Evolutionary conservation across 2,888 invertebrate species (phyloP).

Genomic region (Cerceris rybyensis): DNA sequence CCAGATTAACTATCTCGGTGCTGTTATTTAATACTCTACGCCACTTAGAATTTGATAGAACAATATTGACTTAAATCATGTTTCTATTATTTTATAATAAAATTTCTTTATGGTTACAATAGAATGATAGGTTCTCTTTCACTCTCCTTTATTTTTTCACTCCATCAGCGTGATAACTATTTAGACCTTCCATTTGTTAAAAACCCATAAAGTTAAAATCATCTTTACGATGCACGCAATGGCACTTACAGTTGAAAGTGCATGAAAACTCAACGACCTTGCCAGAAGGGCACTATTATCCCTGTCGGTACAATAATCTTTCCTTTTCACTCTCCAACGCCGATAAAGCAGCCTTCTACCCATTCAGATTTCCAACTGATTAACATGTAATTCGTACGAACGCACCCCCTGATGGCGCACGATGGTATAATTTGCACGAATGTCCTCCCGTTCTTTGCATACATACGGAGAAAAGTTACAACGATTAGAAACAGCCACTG

Average conservation of each 20-base stretch:
- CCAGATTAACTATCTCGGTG: too few relatives aligned
- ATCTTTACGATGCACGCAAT: conserved; percentile 8
- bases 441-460: conserved; percentile 28
- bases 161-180: background rate
- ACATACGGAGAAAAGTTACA: too few relatives aligned
- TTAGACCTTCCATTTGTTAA: conserved; percentile 7
- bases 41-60: too few relatives aligned
- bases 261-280: conserved; percentile 2
- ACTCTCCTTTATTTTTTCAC: background rate
- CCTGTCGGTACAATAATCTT: conserved; percentile 34
- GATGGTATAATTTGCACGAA: conserved; percentile 52
- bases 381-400: conserved; percentile 56
- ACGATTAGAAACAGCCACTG: too few relatives aligned
- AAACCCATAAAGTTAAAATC: background rate
- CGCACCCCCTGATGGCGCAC: conserved; percentile 38
- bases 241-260: background rate
- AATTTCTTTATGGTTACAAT: too few relatives aligned
- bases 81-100: too few relatives aligned
- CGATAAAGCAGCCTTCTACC: conserved; percentile 47
- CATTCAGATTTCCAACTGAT: conserved; percentile 46
- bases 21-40: too few relatives aligned
- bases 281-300: conserved; percentile 13
- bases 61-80: too few relatives aligned
- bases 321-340: background rate
- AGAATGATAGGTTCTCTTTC: background rate